Conservation (phyloP, 2,113 vertebrate species). For the Petaurus breviceps region DNA sequence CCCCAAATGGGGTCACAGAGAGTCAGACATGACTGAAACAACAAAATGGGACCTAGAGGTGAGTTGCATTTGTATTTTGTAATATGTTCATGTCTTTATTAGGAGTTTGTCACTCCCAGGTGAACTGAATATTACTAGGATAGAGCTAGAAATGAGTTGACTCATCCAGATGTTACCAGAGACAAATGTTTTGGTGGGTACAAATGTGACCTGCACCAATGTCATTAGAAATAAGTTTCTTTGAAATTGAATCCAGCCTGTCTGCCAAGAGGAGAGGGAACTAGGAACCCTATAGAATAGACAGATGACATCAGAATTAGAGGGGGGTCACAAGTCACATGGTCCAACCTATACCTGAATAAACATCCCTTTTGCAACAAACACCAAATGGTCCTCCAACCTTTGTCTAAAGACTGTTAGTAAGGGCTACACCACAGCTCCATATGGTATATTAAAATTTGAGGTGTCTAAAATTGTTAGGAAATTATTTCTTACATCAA, state of each 20-base stretch:
- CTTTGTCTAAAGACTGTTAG: neutral
- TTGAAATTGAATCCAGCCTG: neutral
- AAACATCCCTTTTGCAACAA: neutral
- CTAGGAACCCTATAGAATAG: neutral
- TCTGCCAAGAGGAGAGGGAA: neutral
- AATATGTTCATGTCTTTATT: neutral
- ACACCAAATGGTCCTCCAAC: neutral
- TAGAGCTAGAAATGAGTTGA: neutral
- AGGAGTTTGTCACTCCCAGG: neutral
- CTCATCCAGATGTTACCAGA: neutral
- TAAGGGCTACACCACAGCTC: neutral
- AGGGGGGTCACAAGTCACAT: neutral
- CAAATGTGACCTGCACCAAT: neutral
- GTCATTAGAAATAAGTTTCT: neutral
- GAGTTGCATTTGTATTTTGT: neutral
- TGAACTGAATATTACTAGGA: neutral
- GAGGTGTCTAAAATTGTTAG: neutral
- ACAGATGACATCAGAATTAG: neutral
- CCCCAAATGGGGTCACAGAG: neutral
- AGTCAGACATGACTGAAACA: neutral
- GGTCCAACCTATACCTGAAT: neutral
- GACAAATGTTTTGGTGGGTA: neutral
- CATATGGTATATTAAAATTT: neutral
- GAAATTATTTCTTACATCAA: neutral
- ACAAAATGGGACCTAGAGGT: too few relatives aligned